Evolutionary conservation across 2,797 vertebrate genomes (phyloP).

Genomic region (Meriones psammophilus): DNA sequence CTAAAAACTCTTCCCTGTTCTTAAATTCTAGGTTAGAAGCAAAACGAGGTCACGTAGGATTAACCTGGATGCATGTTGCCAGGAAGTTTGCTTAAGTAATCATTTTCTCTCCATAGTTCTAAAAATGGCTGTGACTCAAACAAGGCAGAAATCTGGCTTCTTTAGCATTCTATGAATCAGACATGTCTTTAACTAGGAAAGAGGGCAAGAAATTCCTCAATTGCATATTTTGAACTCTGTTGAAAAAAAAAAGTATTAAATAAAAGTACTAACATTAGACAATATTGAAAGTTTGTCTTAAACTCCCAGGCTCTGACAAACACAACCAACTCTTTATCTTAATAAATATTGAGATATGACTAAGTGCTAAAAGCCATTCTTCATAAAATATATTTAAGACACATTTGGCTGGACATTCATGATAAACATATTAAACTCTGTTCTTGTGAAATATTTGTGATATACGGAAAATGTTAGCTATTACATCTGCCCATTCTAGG

Average conservation of each 20-base stretch:
- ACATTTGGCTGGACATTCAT: neutral
- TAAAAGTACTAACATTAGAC: slow-evolving; percentile 35
- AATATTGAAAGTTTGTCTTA: neutral
- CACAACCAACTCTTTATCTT: neutral
- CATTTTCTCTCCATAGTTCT: slow-evolving; percentile 59
- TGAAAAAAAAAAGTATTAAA: neutral
- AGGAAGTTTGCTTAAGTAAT: slow-evolving; percentile 70
- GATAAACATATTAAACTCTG: slow-evolving; percentile 29
- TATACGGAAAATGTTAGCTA: neutral
- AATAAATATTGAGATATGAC: neutral
- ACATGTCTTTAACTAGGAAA: slow-evolving; percentile 50
- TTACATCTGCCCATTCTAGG: neutral
- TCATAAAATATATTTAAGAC: slow-evolving; percentile 44
- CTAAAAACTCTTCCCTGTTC: slow-evolving; percentile 31
- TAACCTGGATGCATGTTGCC: neutral
- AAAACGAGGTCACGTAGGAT: slow-evolving; percentile 42
- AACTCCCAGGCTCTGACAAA: neutral
- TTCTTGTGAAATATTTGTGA: slow-evolving; percentile 46
- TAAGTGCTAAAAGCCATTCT: slow-evolving; percentile 22
- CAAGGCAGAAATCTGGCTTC: slow-evolving; percentile 32
- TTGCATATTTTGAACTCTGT: slow-evolving; percentile 55
- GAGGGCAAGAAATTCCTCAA: neutral
- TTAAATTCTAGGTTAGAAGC: slow-evolving; percentile 34
- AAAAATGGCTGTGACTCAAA: slow-evolving; percentile 67
- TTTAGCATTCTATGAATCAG: slow-evolving; percentile 50